phyloP scores from a whole-genome alignment of 2,888 invertebrate genomes.

The Tryphoninae sp. region DNA sequence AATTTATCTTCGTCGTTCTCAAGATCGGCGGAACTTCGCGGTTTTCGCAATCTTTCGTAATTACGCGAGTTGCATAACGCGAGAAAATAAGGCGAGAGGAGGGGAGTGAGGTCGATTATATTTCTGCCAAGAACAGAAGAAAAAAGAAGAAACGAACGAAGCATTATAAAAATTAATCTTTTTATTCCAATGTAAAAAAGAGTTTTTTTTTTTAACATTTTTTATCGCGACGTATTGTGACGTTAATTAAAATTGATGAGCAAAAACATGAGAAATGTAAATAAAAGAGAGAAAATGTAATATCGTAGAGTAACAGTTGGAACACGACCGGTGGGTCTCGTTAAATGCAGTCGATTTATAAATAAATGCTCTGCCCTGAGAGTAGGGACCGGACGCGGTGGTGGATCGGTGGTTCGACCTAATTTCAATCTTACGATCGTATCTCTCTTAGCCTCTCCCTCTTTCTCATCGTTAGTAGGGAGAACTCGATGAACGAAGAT shows the following conservation, averaged over 20 bases:
- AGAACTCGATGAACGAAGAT: background rate
- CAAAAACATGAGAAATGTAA: background rate
- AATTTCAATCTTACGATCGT: constrained; percentile 54
- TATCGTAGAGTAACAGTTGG: constrained; percentile 36
- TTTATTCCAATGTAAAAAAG: too few species aligned
- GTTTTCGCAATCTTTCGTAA: constrained; percentile 26
- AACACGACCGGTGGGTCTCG: constrained; percentile 32
- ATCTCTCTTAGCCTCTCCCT: constrained; percentile 3
- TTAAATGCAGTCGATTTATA: constrained; percentile 56
- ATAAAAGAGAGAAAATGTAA: background rate
- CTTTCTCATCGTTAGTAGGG: background rate
- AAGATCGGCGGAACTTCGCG: background rate
- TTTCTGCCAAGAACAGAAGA: background rate
- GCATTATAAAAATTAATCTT: too few species aligned
- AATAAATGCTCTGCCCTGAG: constrained; percentile 52
- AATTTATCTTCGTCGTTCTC: background rate
- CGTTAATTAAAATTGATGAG: background rate
- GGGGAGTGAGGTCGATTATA: background rate
- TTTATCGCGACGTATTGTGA: background rate
- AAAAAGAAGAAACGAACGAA: too few species aligned
- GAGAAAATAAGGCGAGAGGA: background rate
- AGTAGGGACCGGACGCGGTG: constrained; percentile 7
- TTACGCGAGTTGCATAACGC: constrained; percentile 4
- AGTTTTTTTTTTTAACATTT: background rate
- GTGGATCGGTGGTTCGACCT: constrained; percentile 46